phyloP scores from a whole-genome alignment of 1,140 invertebrate species.

The Brachionus rubens region DNA sequence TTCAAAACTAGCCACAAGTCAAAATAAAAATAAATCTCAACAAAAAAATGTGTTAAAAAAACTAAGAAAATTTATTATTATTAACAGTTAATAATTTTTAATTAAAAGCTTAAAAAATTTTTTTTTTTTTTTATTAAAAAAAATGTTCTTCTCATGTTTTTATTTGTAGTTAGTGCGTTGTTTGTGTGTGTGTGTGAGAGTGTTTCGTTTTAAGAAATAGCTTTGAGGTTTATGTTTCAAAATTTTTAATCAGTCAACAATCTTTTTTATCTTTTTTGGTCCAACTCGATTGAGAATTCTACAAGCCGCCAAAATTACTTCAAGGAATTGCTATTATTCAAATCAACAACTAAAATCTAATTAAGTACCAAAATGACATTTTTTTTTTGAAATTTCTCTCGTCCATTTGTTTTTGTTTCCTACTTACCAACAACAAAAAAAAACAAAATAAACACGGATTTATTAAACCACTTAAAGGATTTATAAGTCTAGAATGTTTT shows the following conservation, averaged over 20 bases:
- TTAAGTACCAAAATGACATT: not conserved
- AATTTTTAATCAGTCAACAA: too few relatives aligned
- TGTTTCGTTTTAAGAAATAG: too few relatives aligned
- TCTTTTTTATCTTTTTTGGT: too few relatives aligned
- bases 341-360: not conserved
- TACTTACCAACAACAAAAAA: too few relatives aligned
- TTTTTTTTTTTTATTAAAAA: conserved; percentile 4
- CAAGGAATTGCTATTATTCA: not conserved
- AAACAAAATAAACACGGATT: conserved; percentile 39
- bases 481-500: conserved; percentile 11
- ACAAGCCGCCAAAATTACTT: too few relatives aligned
- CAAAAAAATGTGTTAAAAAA: conserved; percentile 31
- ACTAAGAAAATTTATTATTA: not conserved
- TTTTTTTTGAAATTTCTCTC: conserved; percentile 12
- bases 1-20: conserved; percentile 35
- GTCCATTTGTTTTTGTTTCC: conserved; percentile 39
- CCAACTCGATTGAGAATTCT: too few relatives aligned
- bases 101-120: conserved; percentile 35
- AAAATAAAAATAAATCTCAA: not conserved
- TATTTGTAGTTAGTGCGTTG: not conserved
- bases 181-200: too few relatives aligned
- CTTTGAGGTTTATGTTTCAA: too few relatives aligned
- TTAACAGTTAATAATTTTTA: conserved; percentile 15
- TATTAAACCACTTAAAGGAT: conserved; percentile 41
- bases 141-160: not conserved